Percentiles rank a stretch among this genome's conserved stretches.
phyloP scores from a whole-genome alignment of 2,888 invertebrate genomes.

The Tachina grossa region DNA sequence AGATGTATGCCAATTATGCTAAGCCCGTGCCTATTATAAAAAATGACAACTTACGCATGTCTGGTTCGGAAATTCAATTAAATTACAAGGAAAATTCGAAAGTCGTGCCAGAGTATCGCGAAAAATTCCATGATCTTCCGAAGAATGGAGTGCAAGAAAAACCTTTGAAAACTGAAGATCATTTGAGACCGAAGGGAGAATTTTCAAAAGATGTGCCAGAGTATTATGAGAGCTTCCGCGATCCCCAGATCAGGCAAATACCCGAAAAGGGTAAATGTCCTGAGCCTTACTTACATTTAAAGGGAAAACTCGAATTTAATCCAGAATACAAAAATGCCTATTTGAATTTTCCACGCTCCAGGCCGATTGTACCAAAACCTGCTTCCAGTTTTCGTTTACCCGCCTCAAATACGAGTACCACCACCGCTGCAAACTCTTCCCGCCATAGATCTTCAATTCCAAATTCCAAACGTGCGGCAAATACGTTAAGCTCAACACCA shows the following conservation, averaged over 20 bases:
- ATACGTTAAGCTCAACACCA: constrained; percentile 31
- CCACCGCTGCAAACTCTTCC: constrained; percentile 58
- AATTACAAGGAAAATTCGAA: constrained; percentile 37
- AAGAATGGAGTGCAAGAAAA: constrained; percentile 75
- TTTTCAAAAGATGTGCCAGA: constrained; percentile 81
- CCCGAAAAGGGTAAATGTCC: constrained; percentile 82
- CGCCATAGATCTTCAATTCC: constrained; percentile 70
- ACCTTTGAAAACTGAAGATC: constrained; percentile 79
- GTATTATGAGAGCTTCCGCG: constrained; percentile 82
- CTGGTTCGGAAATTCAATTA: constrained; percentile 76
- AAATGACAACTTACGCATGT: constrained; percentile 79
- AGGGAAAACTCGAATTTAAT: constrained; percentile 82
- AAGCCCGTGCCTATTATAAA: constrained; percentile 82
- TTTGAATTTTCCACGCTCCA: constrained; percentile 81
- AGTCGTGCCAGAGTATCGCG: constrained; percentile 80
- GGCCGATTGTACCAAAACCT: constrained; percentile 81
- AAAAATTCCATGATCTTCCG: constrained; percentile 79
- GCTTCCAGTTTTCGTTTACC: constrained; percentile 80
- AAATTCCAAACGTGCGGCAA: constrained; percentile 50
- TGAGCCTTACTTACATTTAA: constrained; percentile 80
- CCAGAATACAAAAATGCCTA: constrained; percentile 82
- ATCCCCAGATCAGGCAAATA: constrained; percentile 80
- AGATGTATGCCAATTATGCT: constrained; percentile 81
- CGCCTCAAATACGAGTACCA: constrained; percentile 74
- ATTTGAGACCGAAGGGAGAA: constrained; percentile 79